phyloP scores from a whole-genome alignment of 2,888 invertebrate species.

The Vanessa cardui region DNA sequence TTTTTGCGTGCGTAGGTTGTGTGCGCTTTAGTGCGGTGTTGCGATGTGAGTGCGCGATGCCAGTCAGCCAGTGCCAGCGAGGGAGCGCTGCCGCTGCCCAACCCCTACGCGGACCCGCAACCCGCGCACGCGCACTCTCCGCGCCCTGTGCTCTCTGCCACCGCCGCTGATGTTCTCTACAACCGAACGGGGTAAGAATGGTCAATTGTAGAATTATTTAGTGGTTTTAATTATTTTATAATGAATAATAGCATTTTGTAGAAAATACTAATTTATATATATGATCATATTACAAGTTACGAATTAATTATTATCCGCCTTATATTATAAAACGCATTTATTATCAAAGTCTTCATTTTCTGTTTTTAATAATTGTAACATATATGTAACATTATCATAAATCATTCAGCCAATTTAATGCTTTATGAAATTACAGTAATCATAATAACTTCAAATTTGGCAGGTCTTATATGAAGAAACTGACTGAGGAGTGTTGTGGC shows the following conservation, averaged over 20 bases:
- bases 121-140: slow-evolving; percentile 50
- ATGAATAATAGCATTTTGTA: no score
- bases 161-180: slow-evolving; percentile 92
- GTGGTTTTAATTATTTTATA: neutral
- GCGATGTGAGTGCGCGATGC: slow-evolving; percentile 90
- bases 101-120: slow-evolving; percentile 88
- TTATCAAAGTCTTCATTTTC: no score
- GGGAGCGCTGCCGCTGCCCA: slow-evolving; percentile 84
- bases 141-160: slow-evolving; percentile 41
- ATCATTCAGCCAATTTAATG: no score
- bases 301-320: no score
- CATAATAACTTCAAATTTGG: neutral
- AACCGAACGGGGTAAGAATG: slow-evolving; percentile 86
- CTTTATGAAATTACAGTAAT: no score
- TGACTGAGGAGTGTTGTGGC: slow-evolving; percentile 96
- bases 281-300: no score
- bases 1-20: slow-evolving; percentile 81
- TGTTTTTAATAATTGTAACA: no score
- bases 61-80: slow-evolving; percentile 80
- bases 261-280: no score
- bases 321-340: no score
- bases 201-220: neutral
- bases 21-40: slow-evolving; percentile 94
- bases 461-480: slow-evolving; percentile 92
- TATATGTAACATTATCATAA: no score